These are phyloP conservation scores for Drosophila oshimai DNA, from an alignment of 1,140 invertebrate genomes.

Conservation along the genomic window DNA sequence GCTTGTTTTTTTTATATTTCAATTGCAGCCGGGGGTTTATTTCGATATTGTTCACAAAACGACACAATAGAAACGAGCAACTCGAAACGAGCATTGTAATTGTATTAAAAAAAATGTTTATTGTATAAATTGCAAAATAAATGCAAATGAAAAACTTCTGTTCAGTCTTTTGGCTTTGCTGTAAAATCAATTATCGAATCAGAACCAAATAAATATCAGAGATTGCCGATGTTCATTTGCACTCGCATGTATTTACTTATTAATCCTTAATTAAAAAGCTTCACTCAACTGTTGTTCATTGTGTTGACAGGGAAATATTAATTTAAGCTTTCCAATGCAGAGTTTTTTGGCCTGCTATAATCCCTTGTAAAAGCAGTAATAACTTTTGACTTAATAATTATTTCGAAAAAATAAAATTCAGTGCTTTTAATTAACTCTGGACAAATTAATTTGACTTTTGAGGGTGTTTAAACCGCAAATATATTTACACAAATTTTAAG, in stretches of 20 bases:
- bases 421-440: neutral
- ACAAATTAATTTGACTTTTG: too few relatives aligned
- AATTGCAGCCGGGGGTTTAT: neutral
- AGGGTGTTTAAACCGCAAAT: too few relatives aligned
- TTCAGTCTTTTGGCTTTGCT: neutral
- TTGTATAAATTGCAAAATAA: slow-evolving; percentile 10
- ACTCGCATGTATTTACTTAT: neutral
- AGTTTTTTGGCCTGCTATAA: neutral
- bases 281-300: slow-evolving; percentile 15
- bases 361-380: neutral
- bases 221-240: neutral
- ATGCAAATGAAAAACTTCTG: neutral
- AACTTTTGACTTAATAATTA: neutral
- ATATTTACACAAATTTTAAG: too few relatives aligned
- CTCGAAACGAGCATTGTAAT: slow-evolving; percentile 12
- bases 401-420: too few relatives aligned
- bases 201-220: neutral
- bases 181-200: slow-evolving; percentile 22
- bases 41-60: neutral
- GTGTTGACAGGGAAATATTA: neutral
- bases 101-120: slow-evolving; percentile 5
- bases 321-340: neutral
- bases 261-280: slow-evolving; percentile 36
- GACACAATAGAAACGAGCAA: slow-evolving; percentile 6
- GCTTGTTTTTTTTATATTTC: slow-evolving; percentile 18